phyloP scores from a whole-genome alignment of 2,797 vertebrate species.

The Pagetopsis macropterus region DNA sequence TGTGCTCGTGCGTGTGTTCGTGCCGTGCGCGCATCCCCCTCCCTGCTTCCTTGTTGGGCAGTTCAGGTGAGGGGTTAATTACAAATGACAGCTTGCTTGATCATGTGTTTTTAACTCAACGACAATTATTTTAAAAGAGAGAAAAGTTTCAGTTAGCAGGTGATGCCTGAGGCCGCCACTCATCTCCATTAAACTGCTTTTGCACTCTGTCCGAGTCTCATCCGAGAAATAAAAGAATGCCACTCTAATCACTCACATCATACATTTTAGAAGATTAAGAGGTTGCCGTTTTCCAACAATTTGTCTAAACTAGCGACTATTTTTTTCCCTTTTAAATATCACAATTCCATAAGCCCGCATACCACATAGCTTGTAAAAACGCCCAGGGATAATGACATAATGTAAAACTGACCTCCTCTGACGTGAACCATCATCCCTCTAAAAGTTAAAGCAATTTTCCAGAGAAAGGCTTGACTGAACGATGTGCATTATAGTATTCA shows the following conservation, averaged over 20 bases:
- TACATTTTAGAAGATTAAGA: slow-evolving; percentile 49
- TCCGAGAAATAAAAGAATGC: slow-evolving; percentile 29
- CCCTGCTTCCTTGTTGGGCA: slow-evolving; percentile 40
- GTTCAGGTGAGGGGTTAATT: slow-evolving; percentile 74
- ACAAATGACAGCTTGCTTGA: slow-evolving; percentile 69
- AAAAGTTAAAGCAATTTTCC: slow-evolving; percentile 99
- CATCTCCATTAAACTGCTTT: slow-evolving; percentile 30
- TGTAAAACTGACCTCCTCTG: slow-evolving; percentile 94
- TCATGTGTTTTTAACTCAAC: slow-evolving; percentile 43
- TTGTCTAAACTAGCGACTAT: slow-evolving; percentile 61
- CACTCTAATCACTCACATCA: slow-evolving; percentile 39
- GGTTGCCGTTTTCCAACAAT: slow-evolving; percentile 24
- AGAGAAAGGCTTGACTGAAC: slow-evolving; percentile 92
- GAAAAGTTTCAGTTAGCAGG: slow-evolving; percentile 44
- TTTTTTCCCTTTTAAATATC: slow-evolving; percentile 76
- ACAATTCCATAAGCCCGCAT: slow-evolving; percentile 87
- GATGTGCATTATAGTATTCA: slow-evolving; percentile 98
- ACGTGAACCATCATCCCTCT: slow-evolving; percentile 94
- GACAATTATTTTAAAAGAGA: slow-evolving; percentile 39
- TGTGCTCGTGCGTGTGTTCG: slow-evolving; percentile 14
- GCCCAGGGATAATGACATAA: slow-evolving; percentile 92
- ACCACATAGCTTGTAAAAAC: slow-evolving; percentile 93
- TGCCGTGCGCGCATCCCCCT: neutral
- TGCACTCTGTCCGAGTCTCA: slow-evolving; percentile 13
- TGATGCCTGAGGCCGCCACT: slow-evolving; percentile 47